Conservation (phyloP, 2,888 invertebrate genomes). For the Anticlea derivata region DNA sequence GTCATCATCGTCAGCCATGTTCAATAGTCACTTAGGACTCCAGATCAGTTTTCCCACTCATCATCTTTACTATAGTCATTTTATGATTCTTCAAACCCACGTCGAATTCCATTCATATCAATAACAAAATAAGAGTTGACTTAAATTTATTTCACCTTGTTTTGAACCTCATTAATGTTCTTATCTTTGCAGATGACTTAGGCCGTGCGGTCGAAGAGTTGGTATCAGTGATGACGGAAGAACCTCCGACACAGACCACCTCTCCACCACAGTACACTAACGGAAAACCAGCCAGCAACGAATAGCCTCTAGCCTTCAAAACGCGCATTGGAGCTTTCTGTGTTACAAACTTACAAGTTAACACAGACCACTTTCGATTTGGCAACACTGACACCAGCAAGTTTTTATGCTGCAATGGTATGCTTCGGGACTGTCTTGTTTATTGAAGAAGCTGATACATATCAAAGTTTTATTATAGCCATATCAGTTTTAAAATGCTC, state of each 20-base stretch:
- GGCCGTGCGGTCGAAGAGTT: slow-evolving; percentile 94
- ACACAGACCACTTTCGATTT: slow-evolving; percentile 48
- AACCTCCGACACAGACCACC: slow-evolving; percentile 54
- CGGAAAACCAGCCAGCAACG: slow-evolving; percentile 70
- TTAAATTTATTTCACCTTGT: too few species aligned
- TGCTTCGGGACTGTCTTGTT: slow-evolving; percentile 38
- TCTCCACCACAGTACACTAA: slow-evolving; percentile 79
- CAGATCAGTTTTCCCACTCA: too few species aligned
- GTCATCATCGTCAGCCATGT: background rate
- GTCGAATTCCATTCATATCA: too few species aligned
- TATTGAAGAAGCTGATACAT: slow-evolving; percentile 20
- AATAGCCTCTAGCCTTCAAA: slow-evolving; percentile 40
- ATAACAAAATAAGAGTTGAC: too few species aligned
- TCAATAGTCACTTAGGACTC: too few species aligned
- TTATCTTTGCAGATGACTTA: slow-evolving; percentile 87
- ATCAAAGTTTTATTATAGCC: slow-evolving; percentile 3
- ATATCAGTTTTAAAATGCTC: slow-evolving; percentile 16
- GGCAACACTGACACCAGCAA: slow-evolving; percentile 68
- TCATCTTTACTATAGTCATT: too few species aligned
- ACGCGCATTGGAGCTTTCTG: slow-evolving; percentile 54
- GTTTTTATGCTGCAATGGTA: slow-evolving; percentile 36
- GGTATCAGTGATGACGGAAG: slow-evolving; percentile 95
- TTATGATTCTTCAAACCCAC: too few species aligned
- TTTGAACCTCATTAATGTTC: too few species aligned
- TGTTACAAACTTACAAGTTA: slow-evolving; percentile 27